phyloP scores from a whole-genome alignment of 2,888 invertebrate genomes.

The Pogonocherus hispidulus region DNA sequence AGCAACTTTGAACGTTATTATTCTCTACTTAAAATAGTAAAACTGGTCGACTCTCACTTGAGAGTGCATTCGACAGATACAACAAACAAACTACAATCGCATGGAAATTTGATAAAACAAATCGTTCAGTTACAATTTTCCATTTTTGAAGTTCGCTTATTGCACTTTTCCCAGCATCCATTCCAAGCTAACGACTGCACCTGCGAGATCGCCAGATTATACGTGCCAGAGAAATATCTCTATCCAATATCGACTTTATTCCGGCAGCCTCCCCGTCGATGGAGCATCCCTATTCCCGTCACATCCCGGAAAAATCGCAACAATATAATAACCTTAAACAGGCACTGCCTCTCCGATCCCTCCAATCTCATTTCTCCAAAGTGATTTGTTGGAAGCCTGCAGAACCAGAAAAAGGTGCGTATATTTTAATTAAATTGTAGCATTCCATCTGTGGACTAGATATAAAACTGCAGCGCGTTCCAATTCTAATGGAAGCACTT shows the following conservation, averaged over 20 bases:
- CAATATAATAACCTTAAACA: slow-evolving; percentile 11
- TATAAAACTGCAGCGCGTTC: slow-evolving; percentile 23
- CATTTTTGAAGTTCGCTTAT: too few species aligned
- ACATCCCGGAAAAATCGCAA: slow-evolving; percentile 1
- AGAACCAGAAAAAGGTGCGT: slow-evolving; percentile 9
- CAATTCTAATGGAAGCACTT: slow-evolving; percentile 33
- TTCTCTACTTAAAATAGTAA: too few species aligned
- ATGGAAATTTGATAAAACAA: too few species aligned
- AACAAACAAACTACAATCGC: too few species aligned
- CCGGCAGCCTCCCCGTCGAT: too few species aligned
- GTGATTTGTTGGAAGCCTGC: slow-evolving; percentile 26
- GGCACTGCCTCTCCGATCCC: slow-evolving; percentile 9
- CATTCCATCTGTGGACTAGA: slow-evolving; percentile 8
- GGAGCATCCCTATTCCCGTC: not conserved
- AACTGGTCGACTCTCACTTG: too few species aligned
- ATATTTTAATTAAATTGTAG: slow-evolving; percentile 38
- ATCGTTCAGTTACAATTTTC: too few species aligned
- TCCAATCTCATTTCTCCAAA: slow-evolving; percentile 16
- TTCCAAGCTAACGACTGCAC: too few species aligned
- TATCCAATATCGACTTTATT: not conserved
- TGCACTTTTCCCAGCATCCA: too few species aligned
- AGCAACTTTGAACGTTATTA: too few species aligned
- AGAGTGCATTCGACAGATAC: too few species aligned
- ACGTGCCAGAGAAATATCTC: not conserved
- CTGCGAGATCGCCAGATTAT: not conserved